phyloP scores from a whole-genome alignment of 2,113 vertebrate genomes.

The Phrynosoma blainvillii region DNA sequence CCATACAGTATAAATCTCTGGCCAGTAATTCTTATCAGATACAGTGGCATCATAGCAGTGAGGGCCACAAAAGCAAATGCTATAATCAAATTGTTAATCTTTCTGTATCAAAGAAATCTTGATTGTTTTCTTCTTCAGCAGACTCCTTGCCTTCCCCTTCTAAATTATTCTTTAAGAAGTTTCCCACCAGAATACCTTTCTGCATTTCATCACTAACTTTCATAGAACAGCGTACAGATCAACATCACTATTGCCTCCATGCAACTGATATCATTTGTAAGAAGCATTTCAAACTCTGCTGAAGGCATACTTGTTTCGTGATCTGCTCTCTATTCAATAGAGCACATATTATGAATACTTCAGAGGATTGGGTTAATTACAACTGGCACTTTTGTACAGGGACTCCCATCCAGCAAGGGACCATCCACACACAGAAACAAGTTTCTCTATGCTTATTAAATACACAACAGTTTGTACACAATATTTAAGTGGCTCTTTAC shows the following conservation, averaged over 20 bases:
- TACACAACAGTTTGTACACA: background rate
- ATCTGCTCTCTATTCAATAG: background rate
- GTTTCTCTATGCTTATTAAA: background rate
- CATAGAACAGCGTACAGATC: background rate
- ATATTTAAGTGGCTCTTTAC: too few species aligned
- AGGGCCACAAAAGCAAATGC: background rate
- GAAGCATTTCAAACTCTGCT: background rate
- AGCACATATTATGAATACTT: background rate
- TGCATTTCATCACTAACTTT: background rate
- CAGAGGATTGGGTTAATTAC: background rate
- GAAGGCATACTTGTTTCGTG: background rate
- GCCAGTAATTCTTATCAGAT: background rate
- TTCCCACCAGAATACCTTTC: background rate
- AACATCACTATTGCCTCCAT: background rate
- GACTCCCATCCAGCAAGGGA: background rate
- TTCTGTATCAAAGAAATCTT: background rate
- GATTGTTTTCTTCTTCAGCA: background rate
- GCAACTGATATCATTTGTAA: background rate
- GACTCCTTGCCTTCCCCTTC: background rate
- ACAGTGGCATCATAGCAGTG: too few species aligned
- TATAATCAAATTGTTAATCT: background rate
- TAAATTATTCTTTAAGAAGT: background rate
- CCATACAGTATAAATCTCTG: background rate
- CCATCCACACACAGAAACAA: background rate
- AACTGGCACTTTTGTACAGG: background rate